Base-by-base conservation (phyloP, 2,113 vertebrate species). In the Lepidothrix coronata region DNA sequence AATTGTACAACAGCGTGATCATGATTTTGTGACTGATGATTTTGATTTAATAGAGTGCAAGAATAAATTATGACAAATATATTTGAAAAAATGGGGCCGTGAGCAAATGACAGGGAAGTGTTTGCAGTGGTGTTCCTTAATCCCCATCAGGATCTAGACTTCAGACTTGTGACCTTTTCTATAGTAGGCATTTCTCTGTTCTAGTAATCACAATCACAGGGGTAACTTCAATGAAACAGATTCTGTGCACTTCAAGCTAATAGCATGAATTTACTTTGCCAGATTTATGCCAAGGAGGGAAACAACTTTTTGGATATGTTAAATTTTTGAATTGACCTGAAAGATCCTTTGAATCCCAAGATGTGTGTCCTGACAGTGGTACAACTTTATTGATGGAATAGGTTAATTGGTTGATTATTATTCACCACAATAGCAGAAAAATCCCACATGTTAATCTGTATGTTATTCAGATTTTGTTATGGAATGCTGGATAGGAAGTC, bases 41-140 rank as follows among this genome's bases (percentile, higher is more conserved):
- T 91, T 90, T 94, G 85, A 92, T 91, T 91, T 93, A 93, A 93
- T 21, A 71, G 39, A 73, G 20, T 59, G 41, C 31, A 84, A 80
- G 19, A 73, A 75, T 73, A 12, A 85, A 92, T 48, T 63, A 55
- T 84, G 51, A 80, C 58, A 89, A 51, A 72, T 49, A 19, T 14
- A 16, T 55, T 88, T 74, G 68, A 92, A 74, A 83, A 80, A 44
- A 46, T 57, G 23, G 12, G 22, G 2, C 58, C 70, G 25, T 19
- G 43, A 74, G 48, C 16, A 84, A 93, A 80, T 37, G 30, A 37
- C 22, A 80, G 31, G 27, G 31, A 80, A 74, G 25, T 46, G 3
- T 83, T 95, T 70, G 48, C 33, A 35, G 7, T 41, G 14, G 4
- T 77, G 19, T 65, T 92, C 20, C 24, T 48, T 88, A 66, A 80